Percentiles rank a stretch among this genome's conserved stretches.
phyloP scores from a whole-genome alignment of 2,888 invertebrate genomes.

The Dermolepida albohirtum region DNA sequence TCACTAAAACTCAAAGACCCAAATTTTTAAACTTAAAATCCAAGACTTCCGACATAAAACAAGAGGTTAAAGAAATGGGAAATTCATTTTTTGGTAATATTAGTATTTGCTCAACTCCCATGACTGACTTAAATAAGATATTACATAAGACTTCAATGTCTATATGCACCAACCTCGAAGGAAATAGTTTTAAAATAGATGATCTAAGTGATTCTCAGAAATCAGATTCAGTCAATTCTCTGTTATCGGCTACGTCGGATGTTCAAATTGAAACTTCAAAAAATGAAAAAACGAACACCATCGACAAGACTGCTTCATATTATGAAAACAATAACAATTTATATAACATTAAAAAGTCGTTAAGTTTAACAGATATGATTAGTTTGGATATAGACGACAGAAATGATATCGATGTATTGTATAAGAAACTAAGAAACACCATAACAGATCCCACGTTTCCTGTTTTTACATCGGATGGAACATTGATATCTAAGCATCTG shows the following conservation, averaged over 20 bases:
- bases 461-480: slow-evolving; percentile 79
- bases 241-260: slow-evolving; percentile 33
- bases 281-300: neutral
- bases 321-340: neutral
- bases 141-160: slow-evolving; percentile 79
- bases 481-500: slow-evolving; percentile 78
- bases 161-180: slow-evolving; percentile 76
- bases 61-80: slow-evolving; percentile 46
- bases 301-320: neutral
- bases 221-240: slow-evolving; percentile 34
- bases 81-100: slow-evolving; percentile 74
- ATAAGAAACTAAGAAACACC: slow-evolving; percentile 66
- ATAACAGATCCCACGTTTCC: slow-evolving; percentile 85
- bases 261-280: slow-evolving; percentile 5
- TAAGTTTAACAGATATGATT: slow-evolving; percentile 10
- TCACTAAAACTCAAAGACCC: slow-evolving; percentile 57
- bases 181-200: slow-evolving; percentile 45
- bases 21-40: slow-evolving; percentile 62
- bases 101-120: slow-evolving; percentile 82
- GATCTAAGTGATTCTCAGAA: slow-evolving; percentile 16
- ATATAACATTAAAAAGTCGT: slow-evolving; percentile 17
- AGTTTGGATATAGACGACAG: neutral
- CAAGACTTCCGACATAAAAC: slow-evolving; percentile 57
- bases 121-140: slow-evolving; percentile 76
- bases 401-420: neutral